Conservation (phyloP, 2,888 invertebrate genomes). For the Ectropis crepuscularia region DNA sequence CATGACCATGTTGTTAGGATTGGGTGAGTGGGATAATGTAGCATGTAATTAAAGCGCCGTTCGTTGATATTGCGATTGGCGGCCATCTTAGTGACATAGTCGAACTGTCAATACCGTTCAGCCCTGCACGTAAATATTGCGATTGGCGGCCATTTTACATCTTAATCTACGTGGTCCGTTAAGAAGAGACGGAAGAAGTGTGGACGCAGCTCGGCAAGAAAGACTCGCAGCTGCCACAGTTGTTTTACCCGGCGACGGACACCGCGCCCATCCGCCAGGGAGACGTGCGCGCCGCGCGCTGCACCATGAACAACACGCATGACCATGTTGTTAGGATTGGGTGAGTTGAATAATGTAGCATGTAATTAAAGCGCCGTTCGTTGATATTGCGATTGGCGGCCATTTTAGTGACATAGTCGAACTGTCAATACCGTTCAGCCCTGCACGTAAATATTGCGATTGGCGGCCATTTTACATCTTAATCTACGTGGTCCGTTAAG, state of each 20-base stretch:
- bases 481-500: slow-evolving; percentile 88
- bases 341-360: slow-evolving; percentile 72
- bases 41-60: no score
- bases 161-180: slow-evolving; percentile 89
- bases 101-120: no score
- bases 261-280: slow-evolving; percentile 86
- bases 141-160: no score
- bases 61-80: no score
- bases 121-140: no score
- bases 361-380: no score
- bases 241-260: slow-evolving; percentile 94
- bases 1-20: slow-evolving; percentile 87
- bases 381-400: no score
- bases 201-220: slow-evolving; percentile 95
- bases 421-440: no score
- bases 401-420: no score
- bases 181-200: slow-evolving; percentile 84
- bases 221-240: slow-evolving; percentile 95
- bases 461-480: no score
- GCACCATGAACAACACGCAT: slow-evolving; percentile 94
- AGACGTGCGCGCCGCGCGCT: slow-evolving; percentile 94
- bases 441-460: no score
- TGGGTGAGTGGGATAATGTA: slow-evolving; percentile 85
- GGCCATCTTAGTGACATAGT: no score
- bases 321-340: slow-evolving; percentile 88